Evolutionary conservation across 2,888 invertebrate species (phyloP).

Genomic region (Amphipyra berbera): DNA sequence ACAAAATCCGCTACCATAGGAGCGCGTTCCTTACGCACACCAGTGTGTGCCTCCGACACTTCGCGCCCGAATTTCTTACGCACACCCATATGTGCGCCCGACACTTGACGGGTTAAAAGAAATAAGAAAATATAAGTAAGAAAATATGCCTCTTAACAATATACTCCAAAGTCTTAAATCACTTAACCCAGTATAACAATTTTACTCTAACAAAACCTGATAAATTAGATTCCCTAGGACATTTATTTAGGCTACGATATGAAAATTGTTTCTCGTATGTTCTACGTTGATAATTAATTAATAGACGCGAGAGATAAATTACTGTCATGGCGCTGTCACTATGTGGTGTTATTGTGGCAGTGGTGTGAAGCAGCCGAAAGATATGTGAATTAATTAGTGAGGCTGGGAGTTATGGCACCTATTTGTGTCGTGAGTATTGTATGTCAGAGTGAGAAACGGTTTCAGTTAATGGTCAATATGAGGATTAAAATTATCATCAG

Average conservation of each 20-base stretch:
- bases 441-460: conserved; percentile 26
- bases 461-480: conserved; percentile 22
- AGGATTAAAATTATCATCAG: background rate
- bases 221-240: conserved; percentile 11
- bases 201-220: conserved; percentile 16
- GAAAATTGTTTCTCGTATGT: conserved; percentile 41
- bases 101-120: no score
- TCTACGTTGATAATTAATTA: conserved; percentile 51
- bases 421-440: conserved; percentile 36
- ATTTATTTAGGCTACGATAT: conserved; percentile 30
- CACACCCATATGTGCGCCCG: no score
- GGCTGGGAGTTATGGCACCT: conserved; percentile 43
- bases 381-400: conserved; percentile 56
- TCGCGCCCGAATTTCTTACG: no score
- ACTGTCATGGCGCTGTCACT: conserved; percentile 56
- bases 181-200: conserved; percentile 18
- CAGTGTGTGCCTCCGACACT: no score
- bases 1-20: no score
- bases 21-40: no score
- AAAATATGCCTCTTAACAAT: background rate
- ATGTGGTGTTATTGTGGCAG: conserved; percentile 56
- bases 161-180: conserved; percentile 1
- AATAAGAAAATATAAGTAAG: no score
- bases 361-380: conserved; percentile 46
- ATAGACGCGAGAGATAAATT: conserved; percentile 57